Conservation (phyloP, 2,888 invertebrate species). For the Melanostoma scalare region DNA sequence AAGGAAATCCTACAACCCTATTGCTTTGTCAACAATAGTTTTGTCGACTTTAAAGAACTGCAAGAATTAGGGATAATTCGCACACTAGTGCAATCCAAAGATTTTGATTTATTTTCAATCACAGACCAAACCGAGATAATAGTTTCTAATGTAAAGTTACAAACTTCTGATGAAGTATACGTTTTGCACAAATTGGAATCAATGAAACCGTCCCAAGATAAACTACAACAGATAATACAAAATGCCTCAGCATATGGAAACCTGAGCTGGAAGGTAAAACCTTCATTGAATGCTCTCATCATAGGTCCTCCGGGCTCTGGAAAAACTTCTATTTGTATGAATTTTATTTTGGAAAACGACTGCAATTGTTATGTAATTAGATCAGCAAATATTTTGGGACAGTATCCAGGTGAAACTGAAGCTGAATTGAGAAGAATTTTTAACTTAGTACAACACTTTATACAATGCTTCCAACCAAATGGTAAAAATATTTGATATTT, state of each 20-base stretch:
- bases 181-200: slow-evolving; percentile 68
- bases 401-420: slow-evolving; percentile 84
- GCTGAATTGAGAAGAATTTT: slow-evolving; percentile 82
- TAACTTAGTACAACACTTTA: slow-evolving; percentile 79
- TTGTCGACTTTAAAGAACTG: slow-evolving; percentile 60
- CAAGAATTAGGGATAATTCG: slow-evolving; percentile 75
- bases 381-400: slow-evolving; percentile 81
- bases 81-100: slow-evolving; percentile 37
- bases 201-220: slow-evolving; percentile 75
- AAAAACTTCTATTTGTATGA: slow-evolving; percentile 83
- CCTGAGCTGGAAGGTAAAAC: slow-evolving; percentile 76
- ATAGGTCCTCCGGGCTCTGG: slow-evolving; percentile 85
- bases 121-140: slow-evolving; percentile 69
- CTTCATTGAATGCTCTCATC: slow-evolving; percentile 76
- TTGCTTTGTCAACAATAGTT: slow-evolving; percentile 54
- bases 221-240: slow-evolving; percentile 76
- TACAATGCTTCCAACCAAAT: slow-evolving; percentile 77
- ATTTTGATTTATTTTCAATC: slow-evolving; percentile 73
- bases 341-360: slow-evolving; percentile 81
- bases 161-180: slow-evolving; percentile 16
- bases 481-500: slow-evolving; percentile 72
- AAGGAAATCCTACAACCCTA: slow-evolving; percentile 68
- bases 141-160: slow-evolving; percentile 75
- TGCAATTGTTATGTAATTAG: slow-evolving; percentile 82
- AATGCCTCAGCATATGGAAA: slow-evolving; percentile 77